These are phyloP conservation scores for Ophthalmolycus amberensis DNA, from an alignment of 2,113 vertebrate genomes.

Conservation along the genomic window DNA sequence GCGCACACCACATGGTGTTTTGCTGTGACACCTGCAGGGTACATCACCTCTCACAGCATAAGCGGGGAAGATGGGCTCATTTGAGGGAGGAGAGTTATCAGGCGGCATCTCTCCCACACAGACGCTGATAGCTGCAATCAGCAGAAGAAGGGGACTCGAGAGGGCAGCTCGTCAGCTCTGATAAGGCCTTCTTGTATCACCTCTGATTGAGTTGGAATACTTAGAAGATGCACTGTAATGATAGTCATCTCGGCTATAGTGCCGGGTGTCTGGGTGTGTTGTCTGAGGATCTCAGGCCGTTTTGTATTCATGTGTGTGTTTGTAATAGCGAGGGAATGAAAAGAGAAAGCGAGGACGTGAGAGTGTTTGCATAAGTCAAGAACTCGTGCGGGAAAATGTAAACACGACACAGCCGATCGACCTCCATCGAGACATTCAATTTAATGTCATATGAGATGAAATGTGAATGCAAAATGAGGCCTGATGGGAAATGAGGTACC, in stretches of 20 bases:
- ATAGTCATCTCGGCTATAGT: constrained; percentile 41
- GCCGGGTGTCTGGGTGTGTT: constrained; percentile 13
- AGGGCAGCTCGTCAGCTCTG: constrained; percentile 67
- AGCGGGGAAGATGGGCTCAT: constrained; percentile 50
- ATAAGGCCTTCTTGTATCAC: constrained; percentile 59
- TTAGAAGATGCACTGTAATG: constrained; percentile 66
- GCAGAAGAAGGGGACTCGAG: constrained; percentile 70
- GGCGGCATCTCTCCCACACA: constrained; percentile 63
- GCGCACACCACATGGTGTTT: neutral
- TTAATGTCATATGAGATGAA: neutral
- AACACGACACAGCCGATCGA: neutral
- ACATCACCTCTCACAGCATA: constrained; percentile 31
- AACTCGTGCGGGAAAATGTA: constrained; percentile 14
- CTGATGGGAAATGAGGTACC: neutral
- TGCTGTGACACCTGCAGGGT: neutral
- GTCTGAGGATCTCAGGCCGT: constrained; percentile 29
- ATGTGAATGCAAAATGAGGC: neutral
- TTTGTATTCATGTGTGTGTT: constrained; percentile 42
- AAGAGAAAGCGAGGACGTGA: constrained; percentile 3
- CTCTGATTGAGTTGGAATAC: constrained; percentile 76
- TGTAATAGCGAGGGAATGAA: neutral
- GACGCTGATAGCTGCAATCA: constrained; percentile 77
- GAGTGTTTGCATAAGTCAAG: constrained; percentile 56
- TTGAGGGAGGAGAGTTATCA: constrained; percentile 53
- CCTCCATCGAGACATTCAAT: constrained; percentile 9